Percentiles rank a stretch among this genome's conserved stretches.
phyloP scores from a whole-genome alignment of 2,113 vertebrate genomes.

The Erpornis zantholeuca region DNA sequence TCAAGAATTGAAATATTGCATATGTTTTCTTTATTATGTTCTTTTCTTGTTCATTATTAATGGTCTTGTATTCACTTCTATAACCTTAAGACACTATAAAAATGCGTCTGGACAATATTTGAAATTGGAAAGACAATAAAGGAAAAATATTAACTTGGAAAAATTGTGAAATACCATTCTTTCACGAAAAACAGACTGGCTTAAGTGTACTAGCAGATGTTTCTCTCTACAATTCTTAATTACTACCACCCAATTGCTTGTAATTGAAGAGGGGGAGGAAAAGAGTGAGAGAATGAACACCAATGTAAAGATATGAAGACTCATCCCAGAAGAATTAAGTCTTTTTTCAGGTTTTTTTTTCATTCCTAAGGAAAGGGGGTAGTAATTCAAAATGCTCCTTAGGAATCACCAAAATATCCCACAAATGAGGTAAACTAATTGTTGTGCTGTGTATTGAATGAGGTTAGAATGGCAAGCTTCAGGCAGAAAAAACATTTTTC shows the following conservation, averaged over 20 bases:
- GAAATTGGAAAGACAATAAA: slow-evolving; percentile 72
- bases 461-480: neutral
- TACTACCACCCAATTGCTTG: slow-evolving; percentile 57
- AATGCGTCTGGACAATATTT: slow-evolving; percentile 63
- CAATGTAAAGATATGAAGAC: neutral
- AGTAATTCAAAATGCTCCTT: neutral
- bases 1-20: slow-evolving; percentile 32
- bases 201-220: slow-evolving; percentile 70
- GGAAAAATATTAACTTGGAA: slow-evolving; percentile 67
- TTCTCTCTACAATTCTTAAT: slow-evolving; percentile 58
- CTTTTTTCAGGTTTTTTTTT: neutral
- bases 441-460: neutral
- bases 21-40: slow-evolving; percentile 60
- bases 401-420: neutral
- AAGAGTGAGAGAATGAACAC: neutral
- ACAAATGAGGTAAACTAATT: neutral
- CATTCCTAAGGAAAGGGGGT: neutral
- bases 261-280: slow-evolving; percentile 15
- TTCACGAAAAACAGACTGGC: slow-evolving; percentile 65
- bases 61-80: slow-evolving; percentile 51
- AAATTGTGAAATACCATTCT: slow-evolving; percentile 69
- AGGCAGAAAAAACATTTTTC: neutral
- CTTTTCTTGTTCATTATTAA: slow-evolving; percentile 61
- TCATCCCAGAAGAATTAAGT: neutral
- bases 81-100: slow-evolving; percentile 64